A percentile compares a stretch with the other conserved stretches of the same genome.
phyloP scores from a whole-genome alignment of 2,888 invertebrate genomes.

The Athripsodes cinereus region DNA sequence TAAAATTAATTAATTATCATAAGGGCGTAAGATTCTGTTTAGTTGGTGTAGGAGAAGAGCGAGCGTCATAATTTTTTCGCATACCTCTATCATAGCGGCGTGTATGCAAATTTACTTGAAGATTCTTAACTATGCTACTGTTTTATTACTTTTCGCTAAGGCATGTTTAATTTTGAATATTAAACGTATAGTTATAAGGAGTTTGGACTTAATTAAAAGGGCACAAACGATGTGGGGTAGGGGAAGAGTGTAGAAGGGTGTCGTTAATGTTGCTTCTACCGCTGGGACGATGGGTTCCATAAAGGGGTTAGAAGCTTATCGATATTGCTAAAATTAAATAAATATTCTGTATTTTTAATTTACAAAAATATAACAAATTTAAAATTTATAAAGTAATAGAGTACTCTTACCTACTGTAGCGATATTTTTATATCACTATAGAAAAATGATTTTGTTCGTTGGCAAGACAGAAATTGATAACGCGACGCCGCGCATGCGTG shows the following conservation, averaged over 20 bases:
- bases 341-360: background rate
- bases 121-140: slow-evolving; percentile 27
- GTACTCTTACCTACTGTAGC: too few relatives aligned
- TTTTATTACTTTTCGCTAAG: slow-evolving; percentile 27
- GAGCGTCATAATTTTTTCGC: slow-evolving; percentile 16
- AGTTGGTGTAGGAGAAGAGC: background rate
- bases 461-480: too few relatives aligned
- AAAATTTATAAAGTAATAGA: too few relatives aligned
- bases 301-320: slow-evolving; percentile 11
- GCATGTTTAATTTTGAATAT: slow-evolving; percentile 28
- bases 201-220: slow-evolving; percentile 28
- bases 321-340: background rate
- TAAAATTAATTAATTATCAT: slow-evolving; percentile 18
- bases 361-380: too few relatives aligned
- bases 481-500: too few relatives aligned
- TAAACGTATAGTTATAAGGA: slow-evolving; percentile 26
- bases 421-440: too few relatives aligned
- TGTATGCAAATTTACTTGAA: slow-evolving; percentile 26
- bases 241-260: background rate
- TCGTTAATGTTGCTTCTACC: background rate
- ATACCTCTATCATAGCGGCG: slow-evolving; percentile 12
- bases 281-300: background rate
- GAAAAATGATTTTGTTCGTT: too few relatives aligned
- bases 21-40: slow-evolving; percentile 7
- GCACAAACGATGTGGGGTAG: slow-evolving; percentile 15